phyloP scores from a whole-genome alignment of 1,140 invertebrate species.

The Drosophila triauraria region DNA sequence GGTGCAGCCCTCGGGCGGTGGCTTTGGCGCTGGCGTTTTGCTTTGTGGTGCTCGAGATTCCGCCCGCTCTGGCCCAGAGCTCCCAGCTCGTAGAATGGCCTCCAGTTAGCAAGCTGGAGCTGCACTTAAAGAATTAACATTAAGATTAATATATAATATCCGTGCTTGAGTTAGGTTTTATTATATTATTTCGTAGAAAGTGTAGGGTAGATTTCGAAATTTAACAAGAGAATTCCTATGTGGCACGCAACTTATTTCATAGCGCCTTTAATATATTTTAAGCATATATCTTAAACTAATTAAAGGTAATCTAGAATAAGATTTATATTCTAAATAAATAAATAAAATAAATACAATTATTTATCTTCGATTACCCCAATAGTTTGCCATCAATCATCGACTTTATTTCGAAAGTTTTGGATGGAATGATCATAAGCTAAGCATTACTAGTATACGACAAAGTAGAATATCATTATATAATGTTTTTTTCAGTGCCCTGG shows the following conservation, averaged over 20 bases:
- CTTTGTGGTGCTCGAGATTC: constrained; percentile 70
- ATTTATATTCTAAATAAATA: too few relatives aligned
- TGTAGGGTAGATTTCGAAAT: background rate
- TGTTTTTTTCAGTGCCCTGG: constrained; percentile 12
- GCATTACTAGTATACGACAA: too few relatives aligned
- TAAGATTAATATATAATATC: background rate
- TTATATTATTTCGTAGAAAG: background rate
- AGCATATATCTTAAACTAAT: too few relatives aligned
- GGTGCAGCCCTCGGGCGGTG: constrained; percentile 45
- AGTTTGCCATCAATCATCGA: too few relatives aligned
- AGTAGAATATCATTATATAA: background rate
- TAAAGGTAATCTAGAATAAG: too few relatives aligned
- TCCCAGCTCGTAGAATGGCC: constrained; percentile 42
- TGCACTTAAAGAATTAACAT: constrained; percentile 3
- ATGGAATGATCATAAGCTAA: too few relatives aligned
- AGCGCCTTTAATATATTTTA: too few relatives aligned
- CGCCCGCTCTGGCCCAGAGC: constrained; percentile 21
- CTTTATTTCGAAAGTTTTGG: background rate
- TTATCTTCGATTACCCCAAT: too few relatives aligned
- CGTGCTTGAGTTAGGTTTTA: too few relatives aligned
- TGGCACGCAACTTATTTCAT: too few relatives aligned
- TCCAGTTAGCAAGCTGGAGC: constrained; percentile 43
- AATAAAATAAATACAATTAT: too few relatives aligned
- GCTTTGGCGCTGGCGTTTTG: constrained; percentile 49
- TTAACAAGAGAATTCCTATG: too few relatives aligned